These are phyloP conservation scores for Fissipunctia ypsillon DNA, from an alignment of 2,888 invertebrate genomes.

Conservation along the genomic window DNA sequence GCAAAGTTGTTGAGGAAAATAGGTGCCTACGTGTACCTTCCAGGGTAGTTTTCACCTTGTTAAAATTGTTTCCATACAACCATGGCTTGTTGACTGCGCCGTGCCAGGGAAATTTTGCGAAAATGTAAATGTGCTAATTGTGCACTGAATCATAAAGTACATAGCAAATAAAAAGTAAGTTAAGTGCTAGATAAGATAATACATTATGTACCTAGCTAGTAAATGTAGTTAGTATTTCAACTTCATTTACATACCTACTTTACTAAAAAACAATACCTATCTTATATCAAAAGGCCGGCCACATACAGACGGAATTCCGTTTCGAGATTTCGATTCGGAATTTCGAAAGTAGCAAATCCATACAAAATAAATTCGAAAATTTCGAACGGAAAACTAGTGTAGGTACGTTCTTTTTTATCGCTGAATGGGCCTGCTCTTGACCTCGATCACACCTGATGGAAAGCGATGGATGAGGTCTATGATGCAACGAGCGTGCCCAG, in stretches of 20 bases:
- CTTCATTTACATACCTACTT: slow-evolving; percentile 5
- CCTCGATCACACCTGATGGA: too few species aligned
- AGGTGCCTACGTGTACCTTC: neutral
- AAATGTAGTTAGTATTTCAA: neutral
- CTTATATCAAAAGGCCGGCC: too few species aligned
- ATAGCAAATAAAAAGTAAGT: slow-evolving; percentile 28
- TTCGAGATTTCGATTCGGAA: too few species aligned
- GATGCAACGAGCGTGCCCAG: too few species aligned
- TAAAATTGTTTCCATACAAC: neutral
- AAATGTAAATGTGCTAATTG: slow-evolving; percentile 35
- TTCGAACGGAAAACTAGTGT: too few species aligned
- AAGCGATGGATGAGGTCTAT: too few species aligned
- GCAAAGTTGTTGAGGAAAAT: neutral
- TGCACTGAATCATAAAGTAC: slow-evolving; percentile 21
- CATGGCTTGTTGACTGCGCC: neutral
- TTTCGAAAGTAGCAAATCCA: too few species aligned
- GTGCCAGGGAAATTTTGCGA: slow-evolving; percentile 11
- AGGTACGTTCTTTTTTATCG: too few species aligned
- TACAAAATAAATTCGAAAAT: too few species aligned
- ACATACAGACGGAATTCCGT: too few species aligned
- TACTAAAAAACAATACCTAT: neutral
- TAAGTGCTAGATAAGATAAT: slow-evolving; percentile 36
- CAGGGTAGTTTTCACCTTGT: slow-evolving; percentile 1
- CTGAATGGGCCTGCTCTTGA: too few species aligned
- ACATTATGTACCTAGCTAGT: slow-evolving; percentile 3